A percentile compares a stretch with the other conserved stretches of the same genome.
Conservation (phyloP, 2,113 vertebrate species). For the Prunella fulvescens region DNA sequence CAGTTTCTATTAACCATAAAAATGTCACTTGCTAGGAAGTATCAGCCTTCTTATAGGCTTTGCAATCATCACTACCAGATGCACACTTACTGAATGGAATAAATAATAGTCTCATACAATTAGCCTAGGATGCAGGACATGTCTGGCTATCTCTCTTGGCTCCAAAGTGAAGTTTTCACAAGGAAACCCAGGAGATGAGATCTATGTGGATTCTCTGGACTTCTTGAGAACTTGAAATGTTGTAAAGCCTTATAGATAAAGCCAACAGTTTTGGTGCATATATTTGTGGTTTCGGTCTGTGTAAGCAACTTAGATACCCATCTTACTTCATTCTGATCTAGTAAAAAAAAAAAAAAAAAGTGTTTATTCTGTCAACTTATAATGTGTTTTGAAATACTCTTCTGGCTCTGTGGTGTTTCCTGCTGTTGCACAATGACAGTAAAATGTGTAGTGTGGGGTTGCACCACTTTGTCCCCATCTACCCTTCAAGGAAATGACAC, state of each 20-base stretch:
- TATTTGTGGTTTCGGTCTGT: background rate
- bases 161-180: conserved; percentile 20
- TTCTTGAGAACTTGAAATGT: background rate
- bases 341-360: background rate
- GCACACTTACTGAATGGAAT: conserved; percentile 52
- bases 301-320: background rate
- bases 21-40: conserved; percentile 62
- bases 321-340: background rate
- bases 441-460: background rate
- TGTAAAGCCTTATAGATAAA: background rate
- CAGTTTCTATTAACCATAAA: conserved; percentile 67
- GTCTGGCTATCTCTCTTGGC: background rate
- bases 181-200: background rate
- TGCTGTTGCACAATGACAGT: background rate
- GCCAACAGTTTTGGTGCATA: background rate
- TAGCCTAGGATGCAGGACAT: conserved; percentile 43
- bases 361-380: background rate
- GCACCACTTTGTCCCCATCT: background rate
- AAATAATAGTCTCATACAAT: conserved; percentile 43
- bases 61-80: conserved; percentile 59
- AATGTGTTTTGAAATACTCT: conserved; percentile 14
- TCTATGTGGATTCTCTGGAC: background rate
- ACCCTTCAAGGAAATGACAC: background rate
- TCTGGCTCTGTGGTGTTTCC: background rate
- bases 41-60: conserved; percentile 58